These are phyloP conservation scores for Promerops cafer DNA, from an alignment of 2,113 vertebrate genomes.

Conservation along the genomic window DNA sequence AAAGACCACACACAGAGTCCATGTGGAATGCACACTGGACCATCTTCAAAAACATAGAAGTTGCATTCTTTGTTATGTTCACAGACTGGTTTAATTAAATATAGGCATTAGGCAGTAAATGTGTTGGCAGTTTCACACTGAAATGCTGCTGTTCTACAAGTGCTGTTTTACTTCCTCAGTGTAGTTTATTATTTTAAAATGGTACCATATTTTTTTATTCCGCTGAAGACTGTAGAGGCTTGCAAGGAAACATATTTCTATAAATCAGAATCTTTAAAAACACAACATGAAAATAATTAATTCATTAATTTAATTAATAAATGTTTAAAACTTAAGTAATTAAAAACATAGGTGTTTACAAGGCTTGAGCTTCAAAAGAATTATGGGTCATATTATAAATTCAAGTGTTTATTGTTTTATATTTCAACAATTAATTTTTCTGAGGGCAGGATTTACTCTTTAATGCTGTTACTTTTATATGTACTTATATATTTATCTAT, in stretches of 20 bases:
- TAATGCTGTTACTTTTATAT: background rate
- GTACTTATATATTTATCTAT: background rate
- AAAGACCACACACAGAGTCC: conserved; percentile 72
- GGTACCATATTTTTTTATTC: background rate
- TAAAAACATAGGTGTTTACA: background rate
- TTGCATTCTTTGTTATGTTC: conserved; percentile 54
- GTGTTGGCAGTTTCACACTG: conserved; percentile 32
- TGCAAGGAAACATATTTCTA: background rate
- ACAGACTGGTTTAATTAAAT: conserved; percentile 73
- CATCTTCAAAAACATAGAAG: conserved; percentile 74
- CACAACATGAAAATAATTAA: background rate
- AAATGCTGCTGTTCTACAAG: conserved; percentile 40
- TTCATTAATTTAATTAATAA: background rate
- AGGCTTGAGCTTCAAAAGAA: background rate
- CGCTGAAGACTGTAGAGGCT: background rate
- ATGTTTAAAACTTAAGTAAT: background rate
- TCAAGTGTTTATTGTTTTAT: background rate
- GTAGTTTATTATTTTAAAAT: conserved; percentile 22
- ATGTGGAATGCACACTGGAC: conserved; percentile 69
- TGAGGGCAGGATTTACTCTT: background rate
- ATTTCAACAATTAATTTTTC: background rate
- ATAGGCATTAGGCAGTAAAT: conserved; percentile 52
- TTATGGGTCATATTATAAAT: background rate
- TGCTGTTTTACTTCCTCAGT: background rate
- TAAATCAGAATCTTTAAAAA: background rate